Conservation (phyloP, 2,888 invertebrate species). For the Cataglyphis cursor region DNA sequence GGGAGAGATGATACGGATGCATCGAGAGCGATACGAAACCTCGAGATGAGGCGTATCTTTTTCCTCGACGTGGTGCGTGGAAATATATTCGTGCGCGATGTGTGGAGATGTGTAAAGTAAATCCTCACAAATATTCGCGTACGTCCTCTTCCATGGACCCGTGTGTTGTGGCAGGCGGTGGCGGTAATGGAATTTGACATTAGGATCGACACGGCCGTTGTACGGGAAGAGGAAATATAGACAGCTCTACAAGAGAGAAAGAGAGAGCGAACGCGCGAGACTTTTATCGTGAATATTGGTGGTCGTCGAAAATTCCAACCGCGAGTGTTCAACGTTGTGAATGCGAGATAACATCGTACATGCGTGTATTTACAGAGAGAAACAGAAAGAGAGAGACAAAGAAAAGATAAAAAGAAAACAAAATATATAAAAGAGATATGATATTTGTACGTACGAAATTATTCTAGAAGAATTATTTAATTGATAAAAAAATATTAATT, state of each 20-base stretch:
- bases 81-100: slow-evolving; percentile 31
- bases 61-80: slow-evolving; percentile 42
- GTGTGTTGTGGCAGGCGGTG: slow-evolving; percentile 1
- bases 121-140: slow-evolving; percentile 60
- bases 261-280: background rate
- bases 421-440: background rate
- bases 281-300: slow-evolving; percentile 43
- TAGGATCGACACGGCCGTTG: slow-evolving; percentile 75
- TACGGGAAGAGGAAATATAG: background rate
- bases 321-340: slow-evolving; percentile 42
- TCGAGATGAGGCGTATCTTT: slow-evolving; percentile 58
- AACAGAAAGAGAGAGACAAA: too few relatives aligned
- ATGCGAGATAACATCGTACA: slow-evolving; percentile 5
- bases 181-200: slow-evolving; percentile 81
- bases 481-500: background rate
- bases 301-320: slow-evolving; percentile 33
- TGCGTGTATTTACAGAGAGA: background rate
- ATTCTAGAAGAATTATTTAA: background rate
- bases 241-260: background rate
- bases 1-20: slow-evolving; percentile 61
- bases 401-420: background rate
- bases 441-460: background rate
- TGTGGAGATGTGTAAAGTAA: slow-evolving; percentile 60
- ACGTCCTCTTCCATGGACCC: slow-evolving; percentile 25
- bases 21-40: slow-evolving; percentile 73